These are phyloP conservation scores for Heteractis magnifica DNA, from an alignment of 92 coral and sea anemone genomes.

Conservation along the genomic window DNA sequence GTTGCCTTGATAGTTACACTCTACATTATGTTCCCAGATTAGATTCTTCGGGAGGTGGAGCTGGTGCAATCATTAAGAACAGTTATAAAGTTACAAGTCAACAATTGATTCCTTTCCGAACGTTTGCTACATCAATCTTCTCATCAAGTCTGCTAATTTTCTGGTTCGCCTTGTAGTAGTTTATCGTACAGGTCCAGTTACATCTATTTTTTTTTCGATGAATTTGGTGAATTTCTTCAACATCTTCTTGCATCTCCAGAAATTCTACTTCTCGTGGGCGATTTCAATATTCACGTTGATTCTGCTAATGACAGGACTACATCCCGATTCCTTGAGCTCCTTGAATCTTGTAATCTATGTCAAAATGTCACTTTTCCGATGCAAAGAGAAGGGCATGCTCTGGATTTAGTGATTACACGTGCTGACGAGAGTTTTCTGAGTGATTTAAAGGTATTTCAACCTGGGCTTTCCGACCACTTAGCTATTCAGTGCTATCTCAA, in stretches of 20 bases:
- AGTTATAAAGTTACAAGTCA: slow-evolving; percentile 1
- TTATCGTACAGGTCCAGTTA: background rate
- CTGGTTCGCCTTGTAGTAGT: background rate
- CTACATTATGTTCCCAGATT: slow-evolving; percentile 16
- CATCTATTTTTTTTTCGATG: background rate
- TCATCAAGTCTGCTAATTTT: background rate
- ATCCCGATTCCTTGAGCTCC: background rate
- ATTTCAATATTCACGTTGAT: background rate
- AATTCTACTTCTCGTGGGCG: background rate
- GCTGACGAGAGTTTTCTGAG: too few species aligned
- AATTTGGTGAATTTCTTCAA: background rate
- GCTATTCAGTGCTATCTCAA: background rate
- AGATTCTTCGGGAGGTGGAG: slow-evolving; percentile 25
- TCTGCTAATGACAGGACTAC: background rate
- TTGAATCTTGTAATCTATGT: too few species aligned
- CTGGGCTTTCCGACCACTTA: background rate
- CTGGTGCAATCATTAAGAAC: slow-evolving; percentile 4
- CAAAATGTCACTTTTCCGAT: too few species aligned
- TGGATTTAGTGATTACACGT: too few species aligned
- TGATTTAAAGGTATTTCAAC: background rate
- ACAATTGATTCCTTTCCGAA: background rate
- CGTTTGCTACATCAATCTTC: background rate
- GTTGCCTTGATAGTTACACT: slow-evolving; percentile 12
- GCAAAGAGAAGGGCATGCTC: too few species aligned
- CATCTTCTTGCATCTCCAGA: background rate